Conservation (phyloP, 1,140 invertebrate species). For the Achatina immaculata region DNA sequence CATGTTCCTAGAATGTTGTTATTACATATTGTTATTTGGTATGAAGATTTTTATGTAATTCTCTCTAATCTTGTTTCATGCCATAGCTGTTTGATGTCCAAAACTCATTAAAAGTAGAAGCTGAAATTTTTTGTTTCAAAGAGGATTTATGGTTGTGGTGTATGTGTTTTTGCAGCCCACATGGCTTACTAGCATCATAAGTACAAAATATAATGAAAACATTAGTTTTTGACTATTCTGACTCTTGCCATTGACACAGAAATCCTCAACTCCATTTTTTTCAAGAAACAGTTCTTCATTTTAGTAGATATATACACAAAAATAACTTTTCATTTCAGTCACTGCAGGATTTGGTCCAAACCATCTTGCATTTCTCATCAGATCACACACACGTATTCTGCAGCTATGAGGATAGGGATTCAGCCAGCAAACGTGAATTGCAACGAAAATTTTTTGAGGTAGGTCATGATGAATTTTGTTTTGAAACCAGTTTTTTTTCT, state of each 20-base stretch:
- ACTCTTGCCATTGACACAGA: background rate
- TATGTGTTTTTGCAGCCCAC: background rate
- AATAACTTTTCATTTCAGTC: constrained; percentile 54
- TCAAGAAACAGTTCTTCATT: background rate
- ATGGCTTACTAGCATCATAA: no score
- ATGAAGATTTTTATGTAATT: no score
- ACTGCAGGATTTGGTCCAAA: constrained; percentile 59
- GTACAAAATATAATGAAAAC: background rate
- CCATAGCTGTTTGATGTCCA: no score
- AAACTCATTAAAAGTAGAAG: no score
- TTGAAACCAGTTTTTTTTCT: no score
- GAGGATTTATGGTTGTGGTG: no score
- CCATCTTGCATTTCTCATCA: constrained; percentile 50
- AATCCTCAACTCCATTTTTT: background rate
- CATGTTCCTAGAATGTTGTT: background rate
- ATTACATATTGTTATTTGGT: background rate
- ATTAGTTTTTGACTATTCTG: background rate
- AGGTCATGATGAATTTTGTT: no score
- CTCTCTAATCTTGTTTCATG: no score
- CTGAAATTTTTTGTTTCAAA: no score
- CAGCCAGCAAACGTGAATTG: constrained; percentile 63
- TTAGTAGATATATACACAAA: background rate
- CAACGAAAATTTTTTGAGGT: constrained; percentile 65
- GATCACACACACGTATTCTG: constrained; percentile 57
- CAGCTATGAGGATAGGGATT: constrained; percentile 65